Conservation (phyloP, 2,888 invertebrate species). For the Minunthozetes semirufus region DNA sequence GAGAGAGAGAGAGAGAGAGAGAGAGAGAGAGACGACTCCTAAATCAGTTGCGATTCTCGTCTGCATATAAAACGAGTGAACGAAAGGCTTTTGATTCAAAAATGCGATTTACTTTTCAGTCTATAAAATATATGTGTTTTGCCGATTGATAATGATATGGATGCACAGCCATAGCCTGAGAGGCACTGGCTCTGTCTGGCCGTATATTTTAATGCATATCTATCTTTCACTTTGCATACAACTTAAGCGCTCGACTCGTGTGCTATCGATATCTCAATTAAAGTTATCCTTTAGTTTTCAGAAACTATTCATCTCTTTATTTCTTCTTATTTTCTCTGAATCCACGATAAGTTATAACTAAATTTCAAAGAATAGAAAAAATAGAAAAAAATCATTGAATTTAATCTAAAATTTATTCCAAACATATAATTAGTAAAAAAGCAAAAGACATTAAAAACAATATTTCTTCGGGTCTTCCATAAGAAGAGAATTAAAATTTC, state of each 20-base stretch:
- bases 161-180: neutral
- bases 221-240: neutral
- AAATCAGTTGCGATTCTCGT: neutral
- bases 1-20: conserved; percentile 16
- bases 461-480: too few relatives aligned
- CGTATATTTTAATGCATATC: neutral
- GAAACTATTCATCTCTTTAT: neutral
- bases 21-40: neutral
- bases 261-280: conserved; percentile 22
- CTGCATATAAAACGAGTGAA: neutral
- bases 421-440: too few relatives aligned
- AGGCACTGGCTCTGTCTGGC: neutral
- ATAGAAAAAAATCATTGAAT: too few relatives aligned
- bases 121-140: conserved; percentile 20
- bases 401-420: too few relatives aligned
- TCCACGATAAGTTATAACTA: too few relatives aligned
- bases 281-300: neutral
- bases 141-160: conserved; percentile 11
- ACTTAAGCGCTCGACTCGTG: neutral
- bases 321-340: neutral
- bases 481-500: too few relatives aligned
- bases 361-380: too few relatives aligned
- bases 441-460: too few relatives aligned
- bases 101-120: conserved; percentile 7
- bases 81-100: conserved; percentile 14